Evolutionary conservation across 2,113 vertebrate species (phyloP).

Genomic region (Pangasianodon hypophthalmus): DNA sequence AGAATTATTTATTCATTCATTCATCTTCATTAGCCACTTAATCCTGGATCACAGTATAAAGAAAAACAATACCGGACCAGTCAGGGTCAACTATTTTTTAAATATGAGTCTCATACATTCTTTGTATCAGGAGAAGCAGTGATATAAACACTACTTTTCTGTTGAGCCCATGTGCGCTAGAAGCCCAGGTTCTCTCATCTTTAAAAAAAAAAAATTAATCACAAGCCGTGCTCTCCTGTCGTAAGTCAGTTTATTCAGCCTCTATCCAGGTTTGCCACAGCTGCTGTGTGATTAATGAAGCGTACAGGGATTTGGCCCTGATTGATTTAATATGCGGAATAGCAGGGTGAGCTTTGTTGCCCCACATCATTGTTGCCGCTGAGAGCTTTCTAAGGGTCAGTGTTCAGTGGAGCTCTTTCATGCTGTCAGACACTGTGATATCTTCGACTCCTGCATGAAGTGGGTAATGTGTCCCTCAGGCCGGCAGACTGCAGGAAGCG

Average conservation of each 20-base stretch:
- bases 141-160: neutral
- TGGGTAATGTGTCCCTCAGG: conserved; percentile 51
- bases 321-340: conserved; percentile 53
- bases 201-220: conserved; percentile 27
- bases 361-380: conserved; percentile 46
- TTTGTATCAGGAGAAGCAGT: neutral
- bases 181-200: conserved; percentile 31
- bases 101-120: neutral
- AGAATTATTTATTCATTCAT: neutral
- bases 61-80: neutral
- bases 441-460: conserved; percentile 44
- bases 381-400: conserved; percentile 43
- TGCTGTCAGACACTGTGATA: conserved; percentile 50
- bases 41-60: neutral
- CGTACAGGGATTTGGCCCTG: conserved; percentile 39
- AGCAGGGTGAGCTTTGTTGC: conserved; percentile 50
- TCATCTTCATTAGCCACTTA: neutral
- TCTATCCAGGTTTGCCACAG: conserved; percentile 45
- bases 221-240: conserved; percentile 13
- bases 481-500: conserved; percentile 25
- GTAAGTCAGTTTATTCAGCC: conserved; percentile 15
- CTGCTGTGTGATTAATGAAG: conserved; percentile 53
- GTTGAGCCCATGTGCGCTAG: conserved; percentile 3
- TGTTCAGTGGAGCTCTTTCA: conserved; percentile 47
- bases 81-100: conserved; percentile 18